Base-by-base conservation (phyloP, 2,888 invertebrate genomes). In the Polydrusus pterygomalis region DNA sequence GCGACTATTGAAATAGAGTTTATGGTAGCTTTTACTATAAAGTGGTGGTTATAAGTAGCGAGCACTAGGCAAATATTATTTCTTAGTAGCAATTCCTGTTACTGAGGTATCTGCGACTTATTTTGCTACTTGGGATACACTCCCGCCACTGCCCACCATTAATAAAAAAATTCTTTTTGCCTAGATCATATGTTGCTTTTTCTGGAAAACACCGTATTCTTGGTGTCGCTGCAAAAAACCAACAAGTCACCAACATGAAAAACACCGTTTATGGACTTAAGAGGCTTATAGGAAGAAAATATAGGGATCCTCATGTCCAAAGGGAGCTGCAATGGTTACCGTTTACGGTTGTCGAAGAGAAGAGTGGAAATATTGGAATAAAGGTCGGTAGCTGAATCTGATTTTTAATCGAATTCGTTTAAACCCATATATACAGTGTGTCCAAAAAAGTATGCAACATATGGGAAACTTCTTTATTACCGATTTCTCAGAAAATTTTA, bases 161-260 rank as follows among this genome's bases (percentile, higher is more conserved):
- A n/a, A n/a, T n/a, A n/a, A 7, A 34, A 34, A 7, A 34, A 7
- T 34, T 34, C 5, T 43, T 13, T 47, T 47, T 47, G 8, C 17
- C 9, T 17, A 99, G 99, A 89, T 93, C 98, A 89, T 98, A 93
- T 89, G 95, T 99, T 70, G 97, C 98, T 20, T 97, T 99, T 89
- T 96, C 96, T 84, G 93, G 94, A 79, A 97, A 95, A 87, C 96
- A 95, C 86, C 93, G 99, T 82, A 94, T 96, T 84, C 92, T 99
- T 87, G 99, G 99, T 74, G 97, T 97, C 47, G 96, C 98, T 56
- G 99, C 99, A 75, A 98, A 97, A 87, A 98, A 97, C 86, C 97
- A 98, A 88, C 94, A 95, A 90, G 95, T 97, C 70, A 97, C 98
- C 83, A 99, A 99, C 87, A 94, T 98, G 92, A 97, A 96, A 88